These are phyloP conservation scores for Gasteruption jaculator DNA, from an alignment of 2,888 invertebrate species.

Conservation along the genomic window DNA sequence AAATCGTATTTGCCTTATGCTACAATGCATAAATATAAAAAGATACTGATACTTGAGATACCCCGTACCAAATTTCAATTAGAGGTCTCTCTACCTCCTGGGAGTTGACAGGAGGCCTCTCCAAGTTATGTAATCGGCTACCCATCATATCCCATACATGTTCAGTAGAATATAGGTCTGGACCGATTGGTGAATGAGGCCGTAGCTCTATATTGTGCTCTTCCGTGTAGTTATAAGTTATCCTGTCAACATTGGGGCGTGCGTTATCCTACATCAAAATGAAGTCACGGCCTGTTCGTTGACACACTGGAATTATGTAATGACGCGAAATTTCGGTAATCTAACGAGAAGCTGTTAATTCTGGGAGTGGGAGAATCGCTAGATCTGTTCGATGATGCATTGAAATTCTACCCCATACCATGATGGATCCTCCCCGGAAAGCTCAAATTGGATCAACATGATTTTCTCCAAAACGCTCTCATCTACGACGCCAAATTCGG, in stretches of 20 bases:
- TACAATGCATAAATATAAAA: too few relatives aligned
- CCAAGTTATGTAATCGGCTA: slow-evolving; percentile 2
- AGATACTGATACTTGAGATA: too few relatives aligned
- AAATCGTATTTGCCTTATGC: too few relatives aligned
- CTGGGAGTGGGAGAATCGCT: too few relatives aligned
- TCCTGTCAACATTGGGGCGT: not conserved
- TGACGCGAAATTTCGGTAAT: slow-evolving; percentile 5
- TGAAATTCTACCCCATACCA: too few relatives aligned
- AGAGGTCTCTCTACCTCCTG: slow-evolving; percentile 1
- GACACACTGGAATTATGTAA: slow-evolving; percentile 5
- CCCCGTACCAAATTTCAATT: not conserved
- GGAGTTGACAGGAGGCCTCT: slow-evolving; percentile 12
- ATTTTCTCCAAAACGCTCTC: too few relatives aligned
- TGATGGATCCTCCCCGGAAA: too few relatives aligned
- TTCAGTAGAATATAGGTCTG: slow-evolving; percentile 10
- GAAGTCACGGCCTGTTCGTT: not conserved
- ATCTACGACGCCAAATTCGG: too few relatives aligned
- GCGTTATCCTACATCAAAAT: slow-evolving; percentile 5
- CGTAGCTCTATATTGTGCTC: too few relatives aligned
- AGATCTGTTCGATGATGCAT: too few relatives aligned
- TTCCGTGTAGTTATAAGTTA: not conserved
- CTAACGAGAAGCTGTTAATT: too few relatives aligned
- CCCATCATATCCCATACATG: slow-evolving; percentile 13
- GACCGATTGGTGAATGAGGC: slow-evolving; percentile 2
- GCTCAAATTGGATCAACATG: too few relatives aligned